Evolutionary conservation across 2,797 vertebrate species (phyloP).

Genomic region (Remorina albescens): DNA sequence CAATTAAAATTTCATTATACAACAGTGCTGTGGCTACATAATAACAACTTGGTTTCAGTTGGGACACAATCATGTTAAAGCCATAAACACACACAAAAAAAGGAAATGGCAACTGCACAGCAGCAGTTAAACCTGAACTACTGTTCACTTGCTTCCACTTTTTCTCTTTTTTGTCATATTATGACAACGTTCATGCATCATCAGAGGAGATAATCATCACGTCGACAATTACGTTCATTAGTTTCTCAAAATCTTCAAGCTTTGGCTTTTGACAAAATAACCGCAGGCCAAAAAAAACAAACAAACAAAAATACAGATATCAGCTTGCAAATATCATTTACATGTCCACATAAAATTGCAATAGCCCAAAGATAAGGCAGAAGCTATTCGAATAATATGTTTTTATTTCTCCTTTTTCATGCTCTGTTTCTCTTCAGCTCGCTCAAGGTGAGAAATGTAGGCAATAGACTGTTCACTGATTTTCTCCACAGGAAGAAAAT

Average conservation of each 20-base stretch:
- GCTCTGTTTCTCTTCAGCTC: background rate
- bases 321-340: constrained; percentile 26
- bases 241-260: background rate
- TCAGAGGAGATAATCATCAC: background rate
- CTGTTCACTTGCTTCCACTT: background rate
- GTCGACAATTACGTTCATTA: background rate
- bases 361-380: constrained; percentile 8
- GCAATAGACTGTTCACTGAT: background rate
- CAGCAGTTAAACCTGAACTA: too few species aligned
- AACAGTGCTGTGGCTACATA: too few species aligned
- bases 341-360: constrained; percentile 29
- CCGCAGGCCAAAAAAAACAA: too few species aligned
- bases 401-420: background rate
- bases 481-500: background rate
- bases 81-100: too few species aligned
- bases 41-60: too few species aligned
- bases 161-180: background rate
- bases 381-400: background rate
- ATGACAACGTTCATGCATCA: constrained; percentile 10
- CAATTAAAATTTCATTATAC: too few species aligned
- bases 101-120: too few species aligned
- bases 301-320: constrained; percentile 16
- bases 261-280: constrained; percentile 7
- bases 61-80: too few species aligned
- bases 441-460: background rate